Base-by-base conservation (phyloP, 2,797 vertebrate species). In the Coreius guichenoti region DNA sequence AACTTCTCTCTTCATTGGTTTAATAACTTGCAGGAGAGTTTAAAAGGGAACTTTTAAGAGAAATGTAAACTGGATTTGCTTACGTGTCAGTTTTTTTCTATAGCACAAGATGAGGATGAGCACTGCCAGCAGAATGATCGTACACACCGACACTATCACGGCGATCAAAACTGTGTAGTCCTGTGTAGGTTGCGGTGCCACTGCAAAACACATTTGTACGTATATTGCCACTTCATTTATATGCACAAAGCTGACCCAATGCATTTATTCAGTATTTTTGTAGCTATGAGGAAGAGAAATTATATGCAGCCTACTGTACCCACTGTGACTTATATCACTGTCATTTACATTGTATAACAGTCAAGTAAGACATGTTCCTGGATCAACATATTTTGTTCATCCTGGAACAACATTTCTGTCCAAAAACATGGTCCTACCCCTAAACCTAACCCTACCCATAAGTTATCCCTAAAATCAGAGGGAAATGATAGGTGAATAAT, bases 81-180 rank as follows among this genome's bases (percentile, higher is more conserved):
- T 83, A 87, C 86, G 33, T 56, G 29, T 31, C 8, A 9, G 3
- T 54, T 49, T 73, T 77, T 26, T 58, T 77, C 68, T 80, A 16
- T 33, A 83, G 75, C 13, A 83, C 17, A 83, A 31, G 81, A 83
- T 16, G 43, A 83, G 14, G 61, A 68, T n/a, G 26, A 87, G 31
- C 33, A 45, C 5, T 21, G 65, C 45, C 43, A 87, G 43, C 56
- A 87, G 17, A 23, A 65, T 1, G 26, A 80, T 79, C 8, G 8
- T 68, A 51, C 56, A 73, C 56, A 80, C 45, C 1, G 33, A 11
- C 47, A 68, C 76, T 2, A 78, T 39, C 47, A 75, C 81, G 1
- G 68, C 81, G 8, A 87, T 87, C 74, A 87, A 23, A 21, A 58
- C 29, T 26, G 31, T 51, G 12, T 54, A 65, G 75, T 80, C 31